A percentile compares a stretch with the other conserved stretches of the same genome.
Evolutionary conservation across 2,888 invertebrate genomes (phyloP).

Genomic region (Microctonus aethiopoides): DNA sequence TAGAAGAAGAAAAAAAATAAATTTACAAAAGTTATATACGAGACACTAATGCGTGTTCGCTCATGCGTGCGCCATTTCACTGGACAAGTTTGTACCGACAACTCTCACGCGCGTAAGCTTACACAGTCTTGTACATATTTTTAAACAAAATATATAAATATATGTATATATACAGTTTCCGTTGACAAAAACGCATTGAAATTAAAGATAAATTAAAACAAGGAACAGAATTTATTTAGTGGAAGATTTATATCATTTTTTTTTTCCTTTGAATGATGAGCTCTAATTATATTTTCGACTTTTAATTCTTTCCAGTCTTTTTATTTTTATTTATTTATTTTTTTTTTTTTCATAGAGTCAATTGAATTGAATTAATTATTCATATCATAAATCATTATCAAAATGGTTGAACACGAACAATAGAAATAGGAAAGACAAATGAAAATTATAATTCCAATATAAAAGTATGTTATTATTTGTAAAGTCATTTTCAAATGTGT

Average conservation of each 20-base stretch:
- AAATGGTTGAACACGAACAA: constrained; percentile 4
- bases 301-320: not conserved
- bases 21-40: not conserved
- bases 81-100: not conserved
- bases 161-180: not conserved
- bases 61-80: constrained; percentile 12
- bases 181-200: not conserved
- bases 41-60: constrained; percentile 4
- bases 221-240: not conserved
- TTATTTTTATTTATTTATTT: not conserved
- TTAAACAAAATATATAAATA: not conserved
- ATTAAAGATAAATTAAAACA: not conserved
- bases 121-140: too few species aligned
- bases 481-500: not conserved
- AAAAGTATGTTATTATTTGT: not conserved
- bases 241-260: not conserved
- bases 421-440: not conserved
- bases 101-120: not conserved
- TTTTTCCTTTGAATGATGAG: not conserved
- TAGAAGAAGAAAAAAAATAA: not conserved
- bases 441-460: not conserved
- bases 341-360: not conserved
- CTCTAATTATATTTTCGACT: not conserved
- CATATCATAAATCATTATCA: constrained; percentile 11
- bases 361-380: constrained; percentile 6